phyloP scores from a whole-genome alignment of 2,888 invertebrate species.

The Anthophora plumipes region DNA sequence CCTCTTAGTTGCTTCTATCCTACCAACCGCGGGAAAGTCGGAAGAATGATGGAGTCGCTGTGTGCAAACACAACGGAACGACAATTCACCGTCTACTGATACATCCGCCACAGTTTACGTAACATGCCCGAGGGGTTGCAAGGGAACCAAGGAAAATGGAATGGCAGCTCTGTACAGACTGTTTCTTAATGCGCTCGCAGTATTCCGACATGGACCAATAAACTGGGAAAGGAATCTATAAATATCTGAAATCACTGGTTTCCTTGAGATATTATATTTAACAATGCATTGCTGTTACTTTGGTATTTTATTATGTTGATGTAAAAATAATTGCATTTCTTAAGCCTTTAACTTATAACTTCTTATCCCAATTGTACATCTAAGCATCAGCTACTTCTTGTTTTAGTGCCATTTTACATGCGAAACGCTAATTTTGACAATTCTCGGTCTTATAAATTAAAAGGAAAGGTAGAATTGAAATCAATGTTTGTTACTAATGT shows the following conservation, averaged over 20 bases:
- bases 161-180: neutral
- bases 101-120: slow-evolving; percentile 62
- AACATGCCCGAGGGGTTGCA: slow-evolving; percentile 35
- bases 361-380: too few relatives aligned
- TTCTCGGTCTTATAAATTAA: too few relatives aligned
- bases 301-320: too few relatives aligned
- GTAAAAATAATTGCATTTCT: too few relatives aligned
- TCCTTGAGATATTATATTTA: too few relatives aligned
- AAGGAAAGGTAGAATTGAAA: too few relatives aligned
- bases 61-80: slow-evolving; percentile 56
- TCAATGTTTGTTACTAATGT: too few relatives aligned
- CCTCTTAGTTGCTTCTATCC: neutral
- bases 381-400: too few relatives aligned
- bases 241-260: neutral
- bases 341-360: too few relatives aligned
- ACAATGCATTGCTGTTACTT: too few relatives aligned
- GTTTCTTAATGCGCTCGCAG: slow-evolving; percentile 6
- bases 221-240: neutral
- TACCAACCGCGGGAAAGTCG: slow-evolving; percentile 4
- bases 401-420: too few relatives aligned
- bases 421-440: too few relatives aligned
- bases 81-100: slow-evolving; percentile 65
- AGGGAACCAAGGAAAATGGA: slow-evolving; percentile 21
- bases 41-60: slow-evolving; percentile 33
- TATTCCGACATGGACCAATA: slow-evolving; percentile 8